Conservation (phyloP, 2,113 vertebrate species). For the Spilogale gracilis region DNA sequence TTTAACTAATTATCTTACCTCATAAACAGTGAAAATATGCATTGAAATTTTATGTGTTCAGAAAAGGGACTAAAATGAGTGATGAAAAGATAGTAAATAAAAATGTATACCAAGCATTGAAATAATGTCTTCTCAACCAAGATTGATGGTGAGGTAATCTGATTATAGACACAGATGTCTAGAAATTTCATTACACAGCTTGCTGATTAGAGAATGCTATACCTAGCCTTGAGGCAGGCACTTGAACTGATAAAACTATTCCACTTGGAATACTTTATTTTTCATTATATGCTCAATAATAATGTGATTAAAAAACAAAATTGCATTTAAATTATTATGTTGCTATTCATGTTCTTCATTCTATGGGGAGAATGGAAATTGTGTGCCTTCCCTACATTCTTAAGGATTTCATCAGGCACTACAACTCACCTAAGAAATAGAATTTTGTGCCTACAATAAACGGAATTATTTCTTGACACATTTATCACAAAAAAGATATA, state of each 20-base stretch:
- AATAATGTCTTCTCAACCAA: not conserved
- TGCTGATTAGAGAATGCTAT: not conserved
- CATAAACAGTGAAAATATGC: not conserved
- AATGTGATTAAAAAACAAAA: conserved; percentile 55
- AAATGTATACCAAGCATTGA: rapidly evolving
- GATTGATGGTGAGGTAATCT: not conserved
- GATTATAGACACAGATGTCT: not conserved
- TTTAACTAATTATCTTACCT: too few relatives aligned
- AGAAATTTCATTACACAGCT: not conserved
- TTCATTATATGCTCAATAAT: not conserved
- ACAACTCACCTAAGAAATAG: not conserved
- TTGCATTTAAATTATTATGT: not conserved
- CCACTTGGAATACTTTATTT: not conserved
- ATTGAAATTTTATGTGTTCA: not conserved
- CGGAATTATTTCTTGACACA: not conserved
- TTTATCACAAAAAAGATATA: conserved; percentile 2
- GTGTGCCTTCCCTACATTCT: rapidly evolving
- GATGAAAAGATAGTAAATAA: not conserved
- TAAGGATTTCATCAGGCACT: not conserved
- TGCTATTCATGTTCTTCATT: not conserved
- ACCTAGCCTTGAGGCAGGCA: not conserved
- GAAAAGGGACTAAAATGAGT: not conserved
- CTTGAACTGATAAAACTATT: not conserved
- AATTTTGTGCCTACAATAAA: not conserved
- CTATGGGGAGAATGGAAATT: rapidly evolving